A percentile compares a stretch with the other conserved stretches of the same genome.
These are phyloP conservation scores for Drepanosiphum platanoidis DNA, from an alignment of 2,888 invertebrate genomes.

Conservation along the genomic window DNA sequence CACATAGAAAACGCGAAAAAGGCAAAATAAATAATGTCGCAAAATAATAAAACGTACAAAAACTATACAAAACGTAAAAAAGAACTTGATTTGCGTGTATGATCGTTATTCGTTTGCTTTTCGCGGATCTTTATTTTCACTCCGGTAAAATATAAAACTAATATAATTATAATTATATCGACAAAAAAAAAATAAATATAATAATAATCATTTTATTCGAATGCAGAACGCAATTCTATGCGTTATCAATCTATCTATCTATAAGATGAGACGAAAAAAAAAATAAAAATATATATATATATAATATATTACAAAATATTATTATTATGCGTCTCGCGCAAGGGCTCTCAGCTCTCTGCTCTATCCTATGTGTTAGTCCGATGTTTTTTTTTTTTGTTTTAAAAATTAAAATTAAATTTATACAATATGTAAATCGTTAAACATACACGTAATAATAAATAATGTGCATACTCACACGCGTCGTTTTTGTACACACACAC, in stretches of 20 bases:
- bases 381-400: too few relatives aligned
- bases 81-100: conserved; percentile 33
- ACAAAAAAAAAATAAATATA: neutral
- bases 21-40: conserved; percentile 53
- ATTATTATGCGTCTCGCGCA: neutral
- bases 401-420: neutral
- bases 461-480: neutral
- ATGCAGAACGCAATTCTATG: conserved; percentile 32
- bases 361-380: conserved; percentile 2
- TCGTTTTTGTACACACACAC: neutral
- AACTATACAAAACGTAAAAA: conserved; percentile 61
- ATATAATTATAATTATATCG: conserved; percentile 33
- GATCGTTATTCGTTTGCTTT: neutral
- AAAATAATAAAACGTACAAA: conserved; percentile 54
- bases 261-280: too few relatives aligned
- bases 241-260: too few relatives aligned
- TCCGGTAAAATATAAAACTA: conserved; percentile 29
- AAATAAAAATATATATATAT: neutral
- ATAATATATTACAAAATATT: conserved; percentile 1
- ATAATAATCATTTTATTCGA: neutral
- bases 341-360: too few relatives aligned
- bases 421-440: neutral
- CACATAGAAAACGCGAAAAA: conserved; percentile 45
- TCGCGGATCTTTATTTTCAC: neutral
- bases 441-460: neutral